Conservation (phyloP, 2,797 vertebrate genomes). For the Fratercula arctica region DNA sequence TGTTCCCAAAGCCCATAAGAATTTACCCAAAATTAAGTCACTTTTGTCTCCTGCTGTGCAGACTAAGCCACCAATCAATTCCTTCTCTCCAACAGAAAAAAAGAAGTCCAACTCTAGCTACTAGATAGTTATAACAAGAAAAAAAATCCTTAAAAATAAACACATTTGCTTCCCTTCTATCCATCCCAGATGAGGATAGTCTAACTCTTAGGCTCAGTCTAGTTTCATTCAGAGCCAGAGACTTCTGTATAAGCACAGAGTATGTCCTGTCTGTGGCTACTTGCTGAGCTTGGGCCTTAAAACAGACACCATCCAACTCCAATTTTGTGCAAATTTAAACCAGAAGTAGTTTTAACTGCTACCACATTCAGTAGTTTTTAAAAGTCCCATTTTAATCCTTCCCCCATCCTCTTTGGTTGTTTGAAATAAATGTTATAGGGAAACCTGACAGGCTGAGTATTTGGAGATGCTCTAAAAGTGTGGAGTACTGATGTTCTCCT, state of each 20-base stretch:
- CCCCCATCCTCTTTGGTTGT: background rate
- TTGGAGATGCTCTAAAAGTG: background rate
- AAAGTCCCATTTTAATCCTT: background rate
- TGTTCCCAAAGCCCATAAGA: background rate
- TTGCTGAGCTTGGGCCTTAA: background rate
- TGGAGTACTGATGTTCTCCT: background rate
- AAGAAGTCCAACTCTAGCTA: background rate
- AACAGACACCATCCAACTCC: background rate
- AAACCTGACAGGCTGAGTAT: background rate
- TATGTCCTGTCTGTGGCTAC: background rate
- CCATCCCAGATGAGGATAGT: background rate
- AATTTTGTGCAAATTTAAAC: background rate
- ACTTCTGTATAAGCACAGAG: background rate
- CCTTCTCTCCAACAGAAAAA: background rate
- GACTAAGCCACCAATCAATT: background rate
- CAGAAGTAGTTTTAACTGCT: background rate
- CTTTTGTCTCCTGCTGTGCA: background rate
- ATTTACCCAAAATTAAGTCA: background rate
- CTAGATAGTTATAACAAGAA: background rate
- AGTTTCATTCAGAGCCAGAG: background rate
- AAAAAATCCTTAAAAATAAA: background rate
- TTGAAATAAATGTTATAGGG: background rate
- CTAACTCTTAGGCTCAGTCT: background rate
- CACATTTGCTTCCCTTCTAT: background rate
- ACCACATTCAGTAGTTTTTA: background rate